Base-by-base conservation (phyloP, 2,888 invertebrate species). In the Phyto melanocephala region DNA sequence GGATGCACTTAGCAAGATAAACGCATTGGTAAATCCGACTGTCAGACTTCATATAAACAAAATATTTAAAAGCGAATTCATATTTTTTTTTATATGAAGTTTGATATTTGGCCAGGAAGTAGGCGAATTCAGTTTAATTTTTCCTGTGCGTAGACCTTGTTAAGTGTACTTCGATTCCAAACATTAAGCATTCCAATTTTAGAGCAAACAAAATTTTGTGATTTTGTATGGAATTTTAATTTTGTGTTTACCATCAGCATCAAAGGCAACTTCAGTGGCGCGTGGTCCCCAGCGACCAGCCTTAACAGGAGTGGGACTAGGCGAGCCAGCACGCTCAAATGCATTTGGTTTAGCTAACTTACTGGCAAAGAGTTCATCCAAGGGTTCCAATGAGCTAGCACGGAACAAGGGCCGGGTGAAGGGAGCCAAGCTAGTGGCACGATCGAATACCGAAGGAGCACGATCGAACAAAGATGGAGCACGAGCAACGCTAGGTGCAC, bases 221-320 rank as follows among this genome's bases (percentile, higher is more conserved):
- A 22, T 37, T 58, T 52, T n/a, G 40, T 37, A 33, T 28, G n/a
- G 37, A 54, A 35, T 76, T 67, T 67, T 22, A 20, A 1, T 3
- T 28, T 35, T 37, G 58, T 76, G 58, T 76, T 93, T 95, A 93
- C 95, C 95, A 90, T 95, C 94, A 92, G 94, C 93, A 92, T 95
- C 95, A 92, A 92, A 95, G 87, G 94, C 95, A 89, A 95, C 92
- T 92, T 95, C 94, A 88, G 93, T 93, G 89, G 94, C 93, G 86
- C 95, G 93, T 86, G 95, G 95, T 87, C 92, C 93, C 92, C 93
- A 95, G 89, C 93, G 93, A 91, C 94, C 94, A 88, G 93, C 93
- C 93, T 95, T 95, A 90, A 93, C 94, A 71, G 95, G 95, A 88
- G 95, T 95, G 87, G 89, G 89, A 87, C 89, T 88, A 87, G 95